These are phyloP conservation scores for Lagorchestes hirsutus DNA, from an alignment of 2,797 vertebrate genomes.

Conservation along the genomic window DNA sequence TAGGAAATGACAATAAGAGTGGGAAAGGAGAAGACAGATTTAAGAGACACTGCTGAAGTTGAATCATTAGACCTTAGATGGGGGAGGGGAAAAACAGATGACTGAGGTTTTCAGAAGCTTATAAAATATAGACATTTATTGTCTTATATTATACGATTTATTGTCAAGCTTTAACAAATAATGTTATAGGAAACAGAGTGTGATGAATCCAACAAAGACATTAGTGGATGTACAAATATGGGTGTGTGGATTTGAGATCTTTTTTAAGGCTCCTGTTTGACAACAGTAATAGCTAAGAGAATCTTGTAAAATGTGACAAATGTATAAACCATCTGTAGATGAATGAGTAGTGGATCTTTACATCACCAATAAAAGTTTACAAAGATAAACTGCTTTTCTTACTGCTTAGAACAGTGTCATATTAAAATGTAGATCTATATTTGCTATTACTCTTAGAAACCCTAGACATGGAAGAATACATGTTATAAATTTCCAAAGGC, in stretches of 20 bases:
- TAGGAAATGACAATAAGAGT: background rate
- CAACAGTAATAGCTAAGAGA: background rate
- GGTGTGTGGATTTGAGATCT: background rate
- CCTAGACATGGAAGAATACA: background rate
- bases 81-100: background rate
- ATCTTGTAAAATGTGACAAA: slow-evolving; percentile 34
- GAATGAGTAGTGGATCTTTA: background rate
- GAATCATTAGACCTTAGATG: background rate
- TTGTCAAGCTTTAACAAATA: slow-evolving; percentile 18
- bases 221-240: background rate
- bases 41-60: background rate
- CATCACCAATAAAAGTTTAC: background rate
- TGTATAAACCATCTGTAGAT: background rate
- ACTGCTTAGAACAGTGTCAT: background rate
- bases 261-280: background rate
- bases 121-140: slow-evolving; percentile 21
- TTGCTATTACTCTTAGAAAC: background rate
- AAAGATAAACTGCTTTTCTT: background rate
- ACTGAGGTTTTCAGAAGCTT: slow-evolving; percentile 1
- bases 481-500: background rate
- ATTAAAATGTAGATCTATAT: background rate
- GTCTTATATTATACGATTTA: background rate
- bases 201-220: background rate
- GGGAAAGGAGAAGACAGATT: background rate
- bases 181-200: background rate